Percentiles rank a stretch among this genome's conserved stretches.
Conservation (phyloP, 2,797 vertebrate genomes). For the Pogoniulus pusillus region DNA sequence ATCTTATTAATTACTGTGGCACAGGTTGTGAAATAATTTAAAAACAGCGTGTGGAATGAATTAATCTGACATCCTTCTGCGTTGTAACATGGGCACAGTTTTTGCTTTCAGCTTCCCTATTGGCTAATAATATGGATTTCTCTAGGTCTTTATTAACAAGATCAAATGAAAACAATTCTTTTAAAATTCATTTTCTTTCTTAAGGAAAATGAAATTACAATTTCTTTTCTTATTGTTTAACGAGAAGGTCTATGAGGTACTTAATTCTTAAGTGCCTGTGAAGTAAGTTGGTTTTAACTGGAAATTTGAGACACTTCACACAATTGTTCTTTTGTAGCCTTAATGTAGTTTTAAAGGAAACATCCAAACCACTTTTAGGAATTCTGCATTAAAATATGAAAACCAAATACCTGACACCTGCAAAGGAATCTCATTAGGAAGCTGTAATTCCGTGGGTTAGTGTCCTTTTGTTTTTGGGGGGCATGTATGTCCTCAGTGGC, state of each 20-base stretch:
- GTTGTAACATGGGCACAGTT: not conserved
- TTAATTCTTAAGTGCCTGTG: not conserved
- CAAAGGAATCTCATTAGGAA: not conserved
- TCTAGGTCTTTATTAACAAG: not conserved
- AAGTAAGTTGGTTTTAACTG: not conserved
- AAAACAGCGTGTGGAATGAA: not conserved
- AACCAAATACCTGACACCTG: not conserved
- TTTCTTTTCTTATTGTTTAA: not conserved
- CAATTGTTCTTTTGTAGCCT: not conserved
- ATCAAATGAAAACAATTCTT: not conserved
- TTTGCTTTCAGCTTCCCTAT: not conserved
- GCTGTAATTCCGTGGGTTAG: not conserved
- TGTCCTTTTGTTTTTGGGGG: not conserved
- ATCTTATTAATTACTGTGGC: slow-evolving; percentile 32
- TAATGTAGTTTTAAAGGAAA: not conserved
- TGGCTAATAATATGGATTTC: not conserved
- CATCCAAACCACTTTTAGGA: not conserved
- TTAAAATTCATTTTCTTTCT: not conserved
- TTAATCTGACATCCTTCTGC: not conserved
- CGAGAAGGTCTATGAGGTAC: not conserved
- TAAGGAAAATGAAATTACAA: not conserved
- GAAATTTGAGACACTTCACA: not conserved
- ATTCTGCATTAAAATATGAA: not conserved
- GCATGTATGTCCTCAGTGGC: not conserved
- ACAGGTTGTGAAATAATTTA: slow-evolving; percentile 25